Evolutionary conservation across 1,140 invertebrate genomes (phyloP).

Genomic region (Drosophila subobscura): DNA sequence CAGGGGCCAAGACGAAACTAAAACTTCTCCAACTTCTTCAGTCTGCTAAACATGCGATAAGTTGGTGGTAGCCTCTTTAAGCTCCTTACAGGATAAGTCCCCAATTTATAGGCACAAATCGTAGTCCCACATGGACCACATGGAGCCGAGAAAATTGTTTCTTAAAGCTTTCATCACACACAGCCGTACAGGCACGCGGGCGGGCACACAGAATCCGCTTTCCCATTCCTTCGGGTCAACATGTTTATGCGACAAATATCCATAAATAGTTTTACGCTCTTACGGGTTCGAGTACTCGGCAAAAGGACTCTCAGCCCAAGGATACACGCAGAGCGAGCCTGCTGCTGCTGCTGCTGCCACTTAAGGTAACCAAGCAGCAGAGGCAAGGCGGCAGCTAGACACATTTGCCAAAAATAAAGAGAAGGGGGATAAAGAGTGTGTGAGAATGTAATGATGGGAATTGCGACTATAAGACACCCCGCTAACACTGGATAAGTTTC

Average conservation of each 20-base stretch:
- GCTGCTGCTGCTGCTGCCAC: conserved; percentile 34
- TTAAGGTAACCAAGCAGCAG: conserved; percentile 58
- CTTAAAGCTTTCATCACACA: conserved; percentile 57
- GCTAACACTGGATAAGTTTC: too few relatives aligned
- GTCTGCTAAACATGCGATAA: conserved; percentile 67
- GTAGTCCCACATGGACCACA: conserved; percentile 9
- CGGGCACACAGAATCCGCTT: conserved; percentile 6
- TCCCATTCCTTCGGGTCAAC: conserved; percentile 55
- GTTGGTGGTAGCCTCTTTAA: conserved; percentile 56
- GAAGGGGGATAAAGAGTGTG: background rate
- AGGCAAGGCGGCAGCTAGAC: conserved; percentile 58
- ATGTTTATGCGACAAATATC: conserved; percentile 79
- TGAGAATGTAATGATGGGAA: too few relatives aligned
- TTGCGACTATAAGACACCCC: too few relatives aligned
- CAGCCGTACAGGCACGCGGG: background rate
- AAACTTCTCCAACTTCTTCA: conserved; percentile 30
- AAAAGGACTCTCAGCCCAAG: conserved; percentile 37
- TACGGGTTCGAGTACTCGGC: conserved; percentile 49
- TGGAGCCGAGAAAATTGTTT: conserved; percentile 13
- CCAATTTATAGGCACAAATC: conserved; percentile 36
- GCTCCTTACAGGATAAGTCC: conserved; percentile 58
- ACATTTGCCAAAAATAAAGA: conserved; percentile 64
- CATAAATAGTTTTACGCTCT: conserved; percentile 78
- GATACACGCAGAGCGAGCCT: conserved; percentile 35
- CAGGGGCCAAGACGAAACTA: conserved; percentile 29